Base-by-base conservation (phyloP, 2,113 vertebrate species). In the Oryzias celebensis region DNA sequence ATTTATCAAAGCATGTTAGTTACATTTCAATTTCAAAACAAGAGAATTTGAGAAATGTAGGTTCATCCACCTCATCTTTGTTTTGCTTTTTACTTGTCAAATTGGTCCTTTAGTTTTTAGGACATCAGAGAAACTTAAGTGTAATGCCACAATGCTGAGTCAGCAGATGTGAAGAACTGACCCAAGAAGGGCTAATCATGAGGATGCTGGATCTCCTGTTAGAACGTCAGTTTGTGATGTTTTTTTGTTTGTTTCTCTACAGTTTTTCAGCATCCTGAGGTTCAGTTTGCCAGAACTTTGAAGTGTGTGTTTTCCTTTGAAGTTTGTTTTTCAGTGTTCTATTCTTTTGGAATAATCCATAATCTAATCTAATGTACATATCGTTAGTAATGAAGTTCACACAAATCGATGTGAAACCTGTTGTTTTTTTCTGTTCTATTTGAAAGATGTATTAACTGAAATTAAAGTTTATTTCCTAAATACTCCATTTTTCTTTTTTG, bases 281-380 rank as follows among this genome's bases (percentile, higher is more conserved):
- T 10, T 36, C 26, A 16, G 36, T 56, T 52, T 28, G 10, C 45
- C n/a, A 41, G 56, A 18, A 49, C 18, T 28, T 13, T 16, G 26
- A 47, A 24, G 2, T 23, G 26, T 63, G 20, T 56, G 22, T 62
- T 54, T 68, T 66, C 23, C 42, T 41, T n/a, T 52, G 31, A 53
- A 17, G 45, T 24, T 28, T 47, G 50, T 31, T 23, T 20, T 14
- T 17, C 23, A 28, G 17, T 4, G 13, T 20, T 28, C 23, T 16
- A 45, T 24, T 3, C 1, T 1, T 56, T 46, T 62, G 23, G 22
- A 20, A 53, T 53, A 15, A 23, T 43, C 3, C 57, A 45, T 56
- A 56, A 41, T 23, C 13, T 73, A 31, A 52, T 65, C 20, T 55
- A 43, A 49, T 83, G 73, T 87, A 85, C 45, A 83, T 87, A 83